Conservation (phyloP, 1,140 invertebrate species). For the Drosophila athabasca region DNA sequence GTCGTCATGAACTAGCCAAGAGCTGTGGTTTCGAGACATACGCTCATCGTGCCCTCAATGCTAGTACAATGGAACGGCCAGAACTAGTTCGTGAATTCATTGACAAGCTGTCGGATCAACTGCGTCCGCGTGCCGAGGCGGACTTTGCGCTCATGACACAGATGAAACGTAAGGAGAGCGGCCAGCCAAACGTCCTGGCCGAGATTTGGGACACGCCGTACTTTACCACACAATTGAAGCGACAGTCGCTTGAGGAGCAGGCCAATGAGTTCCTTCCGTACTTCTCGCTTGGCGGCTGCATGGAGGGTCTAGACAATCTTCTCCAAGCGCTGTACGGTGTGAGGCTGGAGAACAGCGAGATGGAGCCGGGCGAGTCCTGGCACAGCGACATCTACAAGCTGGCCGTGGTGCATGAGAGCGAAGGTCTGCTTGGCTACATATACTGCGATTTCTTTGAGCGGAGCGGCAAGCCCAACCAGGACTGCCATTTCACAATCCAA, state of each 20-base stretch:
- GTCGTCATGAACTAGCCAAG: constrained; percentile 90
- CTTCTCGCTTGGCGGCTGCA: constrained; percentile 96
- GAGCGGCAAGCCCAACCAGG: constrained; percentile 95
- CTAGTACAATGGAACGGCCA: constrained; percentile 93
- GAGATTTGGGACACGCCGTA: constrained; percentile 94
- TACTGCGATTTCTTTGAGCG: constrained; percentile 99
- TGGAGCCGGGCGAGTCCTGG: constrained; percentile 92
- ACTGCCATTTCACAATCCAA: constrained; percentile 99
- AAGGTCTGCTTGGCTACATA: constrained; percentile 95
- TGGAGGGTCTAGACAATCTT: constrained; percentile 96
- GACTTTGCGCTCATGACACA: constrained; percentile 90
- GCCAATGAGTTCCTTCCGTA: constrained; percentile 91
- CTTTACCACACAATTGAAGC: constrained; percentile 89
- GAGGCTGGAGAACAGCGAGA: constrained; percentile 88
- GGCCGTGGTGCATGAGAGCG: constrained; percentile 90
- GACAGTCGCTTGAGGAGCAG: constrained; percentile 87
- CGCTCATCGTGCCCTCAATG: constrained; percentile 93
- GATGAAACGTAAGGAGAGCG: constrained; percentile 86
- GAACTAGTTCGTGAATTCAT: constrained; percentile 92
- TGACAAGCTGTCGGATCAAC: constrained; percentile 88
- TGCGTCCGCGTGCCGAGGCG: constrained; percentile 86
- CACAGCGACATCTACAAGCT: constrained; percentile 94
- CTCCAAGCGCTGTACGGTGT: constrained; percentile 93
- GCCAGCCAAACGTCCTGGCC: constrained; percentile 81
- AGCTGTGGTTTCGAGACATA: constrained; percentile 95